Base-by-base conservation (phyloP, 2,888 invertebrate genomes). In the Zelleria hepariella region DNA sequence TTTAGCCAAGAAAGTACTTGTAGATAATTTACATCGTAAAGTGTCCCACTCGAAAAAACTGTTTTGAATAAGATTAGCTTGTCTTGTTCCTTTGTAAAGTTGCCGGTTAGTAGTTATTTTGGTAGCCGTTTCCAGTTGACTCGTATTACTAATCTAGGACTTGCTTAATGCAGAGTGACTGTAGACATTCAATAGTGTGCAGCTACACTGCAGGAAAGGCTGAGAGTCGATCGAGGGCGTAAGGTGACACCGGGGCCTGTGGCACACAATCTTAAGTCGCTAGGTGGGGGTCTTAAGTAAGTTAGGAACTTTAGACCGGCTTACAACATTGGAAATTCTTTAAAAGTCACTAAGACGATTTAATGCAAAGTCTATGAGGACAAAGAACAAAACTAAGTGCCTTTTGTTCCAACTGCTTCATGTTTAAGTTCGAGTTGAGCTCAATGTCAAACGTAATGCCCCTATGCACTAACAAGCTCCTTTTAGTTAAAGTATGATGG, bases 171-270 rank as follows among this genome's bases (percentile, higher is more conserved):
- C 79, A 75, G 68, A 72, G 68, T 66, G 80, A 82, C 80, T 79
- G 77, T 71, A 80, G 83, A 77, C 78, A 86, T 82, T 82, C 79
- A 82, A 86, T 87, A 84, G 80, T 80, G 75, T 82, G 82, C 81
- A 80, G 81, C 82, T 75, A 82, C 81, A 32, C 42, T 55, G 15
- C 68, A 79, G 80, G 80, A 84, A 86, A 84, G 75, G 79, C 77
- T 58, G 58, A 59, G 58, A 58, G 61, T 72, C 72, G 80, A 84
- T 82, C 77, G 80, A 72, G 78, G 78, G 77, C 78, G 87, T 77
- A 86, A 87, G 77, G 78, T 75, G 84, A 88, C 82, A 86, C 87
- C 81, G 70, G 70, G 73, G 80, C 74, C 77, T 80, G 81, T 76
- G 81, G 79, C 79, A 76, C 73, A 74, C 73, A 72, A 72, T 73